A percentile compares a stretch with the other conserved stretches of the same genome.
These are phyloP conservation scores for Branchipolynoe longqiensis DNA, from an alignment of 2,888 invertebrate genomes.

Conservation along the genomic window DNA sequence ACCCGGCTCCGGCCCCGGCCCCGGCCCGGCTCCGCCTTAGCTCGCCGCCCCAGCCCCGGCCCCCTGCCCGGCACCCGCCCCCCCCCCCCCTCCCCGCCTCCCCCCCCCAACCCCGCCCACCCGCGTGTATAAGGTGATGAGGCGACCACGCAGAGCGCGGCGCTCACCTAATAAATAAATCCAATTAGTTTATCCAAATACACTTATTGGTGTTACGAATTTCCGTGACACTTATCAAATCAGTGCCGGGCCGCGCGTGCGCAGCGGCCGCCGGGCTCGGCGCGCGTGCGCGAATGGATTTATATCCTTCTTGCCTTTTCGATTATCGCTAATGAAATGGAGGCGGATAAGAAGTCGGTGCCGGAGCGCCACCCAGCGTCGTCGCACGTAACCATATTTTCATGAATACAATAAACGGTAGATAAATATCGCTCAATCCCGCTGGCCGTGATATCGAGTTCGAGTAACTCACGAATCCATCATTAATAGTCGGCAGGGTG, in stretches of 20 bases:
- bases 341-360: slow-evolving; percentile 26
- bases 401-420: slow-evolving; percentile 53
- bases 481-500: too few species aligned
- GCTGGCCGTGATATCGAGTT: too few species aligned
- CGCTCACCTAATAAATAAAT: slow-evolving; percentile 54
- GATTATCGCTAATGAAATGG: slow-evolving; percentile 57
- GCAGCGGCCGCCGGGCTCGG: too few species aligned
- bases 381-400: slow-evolving; percentile 48
- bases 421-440: slow-evolving; percentile 51
- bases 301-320: slow-evolving; percentile 55
- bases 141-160: background rate
- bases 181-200: slow-evolving; percentile 57
- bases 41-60: background rate
- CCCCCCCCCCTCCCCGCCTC: background rate
- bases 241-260: slow-evolving; percentile 24
- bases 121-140: too few species aligned
- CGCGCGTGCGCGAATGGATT: slow-evolving; percentile 45
- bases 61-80: background rate
- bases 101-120: background rate
- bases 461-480: too few species aligned
- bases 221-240: slow-evolving; percentile 54
- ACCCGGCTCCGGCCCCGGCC: slow-evolving; percentile 18
- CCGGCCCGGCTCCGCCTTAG: background rate
- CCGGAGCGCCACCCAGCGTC: background rate
- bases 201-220: slow-evolving; percentile 57